These are phyloP conservation scores for Atta colombica DNA, from an alignment of 1,140 invertebrate genomes.

Conservation along the genomic window DNA sequence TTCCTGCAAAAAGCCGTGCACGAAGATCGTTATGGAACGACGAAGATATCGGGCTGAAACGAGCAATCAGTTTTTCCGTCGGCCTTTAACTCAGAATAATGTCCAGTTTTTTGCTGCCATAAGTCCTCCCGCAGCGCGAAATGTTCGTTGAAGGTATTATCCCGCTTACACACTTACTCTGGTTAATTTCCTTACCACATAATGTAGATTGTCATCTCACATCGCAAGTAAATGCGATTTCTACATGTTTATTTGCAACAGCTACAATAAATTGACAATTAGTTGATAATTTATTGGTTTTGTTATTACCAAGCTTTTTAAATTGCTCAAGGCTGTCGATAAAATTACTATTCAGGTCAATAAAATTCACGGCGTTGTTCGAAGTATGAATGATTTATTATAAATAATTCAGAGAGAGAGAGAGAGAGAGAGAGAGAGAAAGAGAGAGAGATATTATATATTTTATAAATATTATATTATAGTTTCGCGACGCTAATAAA, in stretches of 20 bases:
- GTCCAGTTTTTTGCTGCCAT: conserved; percentile 40
- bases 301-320: background rate
- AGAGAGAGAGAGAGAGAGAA: too few relatives aligned
- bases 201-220: conserved; percentile 1
- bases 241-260: background rate
- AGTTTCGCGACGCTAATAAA: background rate
- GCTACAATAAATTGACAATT: background rate
- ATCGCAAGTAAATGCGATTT: background rate
- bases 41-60: conserved; percentile 49
- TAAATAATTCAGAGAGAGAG: background rate
- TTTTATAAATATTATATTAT: background rate
- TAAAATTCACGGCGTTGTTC: background rate
- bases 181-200: conserved; percentile 36
- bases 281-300: background rate
- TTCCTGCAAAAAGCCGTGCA: conserved; percentile 43
- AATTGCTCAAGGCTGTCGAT: background rate
- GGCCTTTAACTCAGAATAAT: conserved; percentile 54
- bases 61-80: conserved; percentile 47
- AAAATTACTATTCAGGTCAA: background rate
- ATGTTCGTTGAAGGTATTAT: conserved; percentile 41
- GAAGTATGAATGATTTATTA: background rate
- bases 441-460: background rate
- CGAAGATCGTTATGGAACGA: conserved; percentile 54
- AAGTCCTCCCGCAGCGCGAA: conserved; percentile 22
- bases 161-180: conserved; percentile 26